Evolutionary conservation across 92 coral and sea anemone species (phyloP), one percentile per base, ranked within the genome.

Genomic region (Porites cylindrica): DNA sequence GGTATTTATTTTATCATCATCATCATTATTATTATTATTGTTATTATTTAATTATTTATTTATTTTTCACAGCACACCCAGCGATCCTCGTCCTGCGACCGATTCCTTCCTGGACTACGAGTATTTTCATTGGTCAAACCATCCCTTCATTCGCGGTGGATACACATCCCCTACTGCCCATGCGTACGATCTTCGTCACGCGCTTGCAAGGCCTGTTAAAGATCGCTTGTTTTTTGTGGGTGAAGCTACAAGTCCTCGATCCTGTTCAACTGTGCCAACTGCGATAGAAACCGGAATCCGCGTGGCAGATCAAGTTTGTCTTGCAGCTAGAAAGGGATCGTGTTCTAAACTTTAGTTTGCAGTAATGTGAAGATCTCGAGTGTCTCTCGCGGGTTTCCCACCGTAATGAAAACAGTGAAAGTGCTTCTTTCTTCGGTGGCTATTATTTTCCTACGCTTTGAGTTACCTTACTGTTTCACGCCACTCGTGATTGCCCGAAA

Each of bases 61-160:
- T 38, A 38, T 38, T 38, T 38, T 38, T 38, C 47, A 38, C 47
- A 38, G 7, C 47, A 38, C 47, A 38, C 47, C 47, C 47, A 38
- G 6, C 47, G 47, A 38, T 38, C 47, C 47, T 38, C 47, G 6
- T 38, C 47, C 47, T 4, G 47, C 5, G 0, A 38, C 47, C 47
- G 47, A 38, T 38, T 38, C 47, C 0, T 38, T 38, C 47, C 47
- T 38, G 10, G 91, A 87, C 60, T 88, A 75, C 67, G 98, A 87
- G 52, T 94, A 92, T 81, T 91, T 90, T 24, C 96, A 96, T 77
- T 94, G 98, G 98, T 94, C 94, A 14, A 92, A 88, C 10, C 92
- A 96, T 82, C 98, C 95, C 60, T 94, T 73, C 52, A 86, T 96
- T 61, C 97, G 98, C 60, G 98, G 98, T 1, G 99, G 96, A 38